Percentiles rank a stretch among this genome's conserved stretches.
These are phyloP conservation scores for Craseonycteris thonglongyai DNA, from an alignment of 2,113 vertebrate genomes.

Conservation along the genomic window DNA sequence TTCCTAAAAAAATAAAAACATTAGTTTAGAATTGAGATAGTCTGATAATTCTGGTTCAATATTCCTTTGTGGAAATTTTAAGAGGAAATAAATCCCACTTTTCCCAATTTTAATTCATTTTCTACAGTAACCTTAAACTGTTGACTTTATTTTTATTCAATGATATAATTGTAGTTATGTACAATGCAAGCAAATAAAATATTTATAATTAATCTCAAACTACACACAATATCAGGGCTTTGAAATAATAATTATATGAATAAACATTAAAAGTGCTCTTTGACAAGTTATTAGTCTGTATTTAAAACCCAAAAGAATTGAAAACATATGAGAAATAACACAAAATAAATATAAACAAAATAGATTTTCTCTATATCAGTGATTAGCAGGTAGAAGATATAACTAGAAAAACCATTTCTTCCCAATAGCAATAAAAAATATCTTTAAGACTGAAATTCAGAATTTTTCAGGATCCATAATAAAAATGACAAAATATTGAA, in stretches of 20 bases:
- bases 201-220: slow-evolving; percentile 24
- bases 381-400: background rate
- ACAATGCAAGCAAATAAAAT: background rate
- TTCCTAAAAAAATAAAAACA: slow-evolving; percentile 67
- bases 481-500: background rate
- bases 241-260: background rate
- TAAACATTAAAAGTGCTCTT: background rate
- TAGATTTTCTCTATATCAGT: background rate
- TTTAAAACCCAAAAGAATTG: background rate
- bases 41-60: background rate
- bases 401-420: background rate
- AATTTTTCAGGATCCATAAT: background rate
- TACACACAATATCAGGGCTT: background rate
- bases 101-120: slow-evolving; percentile 13
- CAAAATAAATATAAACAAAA: background rate
- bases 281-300: background rate
- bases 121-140: slow-evolving; percentile 25
- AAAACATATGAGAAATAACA: background rate
- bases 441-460: background rate
- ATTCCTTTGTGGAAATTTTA: slow-evolving; percentile 14
- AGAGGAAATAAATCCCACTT: background rate
- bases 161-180: slow-evolving; percentile 2
- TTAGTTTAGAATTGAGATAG: slow-evolving; percentile 26
- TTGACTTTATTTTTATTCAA: background rate
- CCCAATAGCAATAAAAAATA: background rate